phyloP scores from a whole-genome alignment of 2,113 vertebrate genomes.

The Entomyzon cyanotis region DNA sequence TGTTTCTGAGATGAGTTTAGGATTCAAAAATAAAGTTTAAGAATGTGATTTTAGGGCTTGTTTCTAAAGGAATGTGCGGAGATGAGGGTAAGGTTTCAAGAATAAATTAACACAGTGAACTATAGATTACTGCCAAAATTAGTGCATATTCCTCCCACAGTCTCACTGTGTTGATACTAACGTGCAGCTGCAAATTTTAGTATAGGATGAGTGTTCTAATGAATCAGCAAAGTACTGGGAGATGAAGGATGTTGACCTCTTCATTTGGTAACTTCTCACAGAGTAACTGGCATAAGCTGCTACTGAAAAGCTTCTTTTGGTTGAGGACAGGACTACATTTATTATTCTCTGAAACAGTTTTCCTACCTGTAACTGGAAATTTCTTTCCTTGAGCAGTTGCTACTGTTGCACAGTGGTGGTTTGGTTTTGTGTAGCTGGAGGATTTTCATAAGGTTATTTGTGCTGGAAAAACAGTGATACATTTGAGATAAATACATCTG shows the following conservation, averaged over 20 bases:
- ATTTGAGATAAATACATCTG: background rate
- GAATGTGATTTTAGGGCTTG: background rate
- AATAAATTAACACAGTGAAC: background rate
- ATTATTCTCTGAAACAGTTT: background rate
- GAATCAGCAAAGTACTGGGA: background rate
- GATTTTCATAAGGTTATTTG: background rate
- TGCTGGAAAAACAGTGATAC: background rate
- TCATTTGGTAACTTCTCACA: background rate
- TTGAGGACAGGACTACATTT: background rate
- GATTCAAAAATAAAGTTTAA: background rate
- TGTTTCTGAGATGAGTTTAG: background rate
- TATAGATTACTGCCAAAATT: background rate
- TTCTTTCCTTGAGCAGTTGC: background rate
- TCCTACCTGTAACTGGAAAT: background rate
- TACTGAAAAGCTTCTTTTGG: background rate
- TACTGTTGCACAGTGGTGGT: rapidly evolving
- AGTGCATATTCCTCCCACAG: background rate
- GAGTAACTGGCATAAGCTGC: background rate
- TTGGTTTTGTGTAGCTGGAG: background rate
- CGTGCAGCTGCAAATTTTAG: background rate
- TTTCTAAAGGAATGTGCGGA: background rate
- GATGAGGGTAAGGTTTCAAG: background rate
- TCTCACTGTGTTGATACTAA: background rate
- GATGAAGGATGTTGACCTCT: background rate
- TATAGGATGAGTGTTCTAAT: background rate